Conservation (phyloP, 2,113 vertebrate species). For the Entomyzon cyanotis region DNA sequence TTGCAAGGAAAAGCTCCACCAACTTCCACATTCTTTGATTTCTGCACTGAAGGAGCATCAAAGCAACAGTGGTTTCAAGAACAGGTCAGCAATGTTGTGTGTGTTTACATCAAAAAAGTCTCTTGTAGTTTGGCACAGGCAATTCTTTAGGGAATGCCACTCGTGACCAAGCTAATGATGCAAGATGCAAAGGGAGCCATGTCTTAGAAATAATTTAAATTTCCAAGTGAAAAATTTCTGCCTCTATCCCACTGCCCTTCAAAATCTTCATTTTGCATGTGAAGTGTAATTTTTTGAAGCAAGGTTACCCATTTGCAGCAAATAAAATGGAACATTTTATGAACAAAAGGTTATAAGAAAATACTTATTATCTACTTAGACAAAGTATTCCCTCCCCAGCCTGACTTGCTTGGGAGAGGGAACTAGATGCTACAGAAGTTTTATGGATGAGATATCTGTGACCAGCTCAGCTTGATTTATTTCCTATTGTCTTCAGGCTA, state of each 20-base stretch:
- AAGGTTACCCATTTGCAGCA: background rate
- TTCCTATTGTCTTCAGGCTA: background rate
- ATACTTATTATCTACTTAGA: background rate
- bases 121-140: background rate
- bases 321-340: background rate
- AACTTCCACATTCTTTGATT: background rate
- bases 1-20: background rate
- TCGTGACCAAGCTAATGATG: background rate
- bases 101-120: background rate
- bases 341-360: background rate
- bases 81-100: background rate
- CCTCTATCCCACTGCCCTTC: background rate
- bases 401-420: background rate
- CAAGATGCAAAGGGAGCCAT: background rate
- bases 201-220: background rate
- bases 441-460: background rate
- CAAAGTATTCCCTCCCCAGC: background rate
- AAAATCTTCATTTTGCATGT: background rate
- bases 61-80: background rate
- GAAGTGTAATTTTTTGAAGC: background rate
- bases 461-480: slow-evolving; percentile 17
- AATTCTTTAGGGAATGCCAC: background rate
- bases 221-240: background rate
- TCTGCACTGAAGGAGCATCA: background rate
- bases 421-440: background rate